These are phyloP conservation scores for Pediacus dermestoides DNA, from an alignment of 2,888 invertebrate genomes.

Conservation along the genomic window DNA sequence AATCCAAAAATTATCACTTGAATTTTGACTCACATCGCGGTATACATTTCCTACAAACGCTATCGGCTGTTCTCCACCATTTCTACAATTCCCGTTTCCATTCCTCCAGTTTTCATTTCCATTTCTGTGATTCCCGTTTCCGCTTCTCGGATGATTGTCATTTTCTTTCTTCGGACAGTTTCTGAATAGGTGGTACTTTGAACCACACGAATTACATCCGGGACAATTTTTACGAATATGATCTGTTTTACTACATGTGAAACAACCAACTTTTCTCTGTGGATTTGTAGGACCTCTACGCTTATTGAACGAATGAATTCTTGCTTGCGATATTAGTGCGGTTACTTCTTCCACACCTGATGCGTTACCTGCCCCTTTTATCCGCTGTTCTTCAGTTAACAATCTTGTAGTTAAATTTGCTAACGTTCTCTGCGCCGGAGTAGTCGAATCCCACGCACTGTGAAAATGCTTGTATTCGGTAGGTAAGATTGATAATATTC, in stretches of 20 bases:
- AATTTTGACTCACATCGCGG: too few relatives aligned
- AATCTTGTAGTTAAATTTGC: conserved; percentile 14
- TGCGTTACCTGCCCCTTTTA: neutral
- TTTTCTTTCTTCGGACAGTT: conserved; percentile 5
- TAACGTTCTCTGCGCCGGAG: conserved; percentile 1
- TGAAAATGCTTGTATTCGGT: conserved; percentile 13
- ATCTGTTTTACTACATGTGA: conserved; percentile 17
- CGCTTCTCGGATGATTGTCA: too few relatives aligned
- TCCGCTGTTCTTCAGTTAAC: conserved; percentile 9
- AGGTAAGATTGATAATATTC: conserved; percentile 19
- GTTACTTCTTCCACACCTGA: neutral
- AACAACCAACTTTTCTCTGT: too few relatives aligned
- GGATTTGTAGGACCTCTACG: too few relatives aligned
- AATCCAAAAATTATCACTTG: conserved; percentile 16
- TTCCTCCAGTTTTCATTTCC: too few relatives aligned
- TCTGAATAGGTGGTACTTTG: conserved; percentile 9
- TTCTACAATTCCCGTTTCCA: too few relatives aligned
- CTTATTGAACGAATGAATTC: conserved; percentile 1
- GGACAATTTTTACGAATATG: conserved; percentile 20
- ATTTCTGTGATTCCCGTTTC: too few relatives aligned
- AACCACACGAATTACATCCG: conserved; percentile 16
- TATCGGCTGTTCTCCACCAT: too few relatives aligned
- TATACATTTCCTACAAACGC: conserved; percentile 8
- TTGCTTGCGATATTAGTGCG: conserved; percentile 5
- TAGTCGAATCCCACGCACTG: conserved; percentile 17